Evolutionary conservation across 2,797 vertebrate species (phyloP).

Genomic region (Ceryle rudis): DNA sequence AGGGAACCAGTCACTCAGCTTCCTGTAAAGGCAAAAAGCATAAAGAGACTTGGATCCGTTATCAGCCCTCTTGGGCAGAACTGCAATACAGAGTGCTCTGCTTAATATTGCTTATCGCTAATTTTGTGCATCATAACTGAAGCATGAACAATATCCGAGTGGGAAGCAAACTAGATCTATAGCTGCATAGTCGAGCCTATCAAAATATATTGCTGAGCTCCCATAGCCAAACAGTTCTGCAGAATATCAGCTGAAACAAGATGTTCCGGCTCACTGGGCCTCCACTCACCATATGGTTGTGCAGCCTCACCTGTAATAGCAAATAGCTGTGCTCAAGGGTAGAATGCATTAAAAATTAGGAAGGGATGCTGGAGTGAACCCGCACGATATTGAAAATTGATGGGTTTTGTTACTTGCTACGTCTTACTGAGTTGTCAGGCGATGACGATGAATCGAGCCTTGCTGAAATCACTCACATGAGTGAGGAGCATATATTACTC

Average conservation of each 20-base stretch:
- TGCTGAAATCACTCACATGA: not conserved
- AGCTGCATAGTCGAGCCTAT: conserved; percentile 53
- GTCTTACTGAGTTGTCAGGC: not conserved
- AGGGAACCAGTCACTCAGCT: conserved; percentile 10
- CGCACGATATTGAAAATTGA: not conserved
- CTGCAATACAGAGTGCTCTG: conserved; percentile 13
- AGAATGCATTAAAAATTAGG: conserved; percentile 36
- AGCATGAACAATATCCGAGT: conserved; percentile 52
- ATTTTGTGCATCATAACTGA: conserved; percentile 60
- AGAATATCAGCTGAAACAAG: conserved; percentile 52
- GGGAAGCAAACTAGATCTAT: conserved; percentile 54
- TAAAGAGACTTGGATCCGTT: conserved; percentile 4
- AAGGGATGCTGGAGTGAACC: not conserved
- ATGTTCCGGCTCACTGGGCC: conserved; percentile 66
- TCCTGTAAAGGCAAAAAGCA: conserved; percentile 7
- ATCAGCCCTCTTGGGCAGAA: conserved; percentile 40
- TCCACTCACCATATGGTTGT: not conserved
- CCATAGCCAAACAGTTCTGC: conserved; percentile 30
- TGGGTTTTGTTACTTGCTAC: not conserved
- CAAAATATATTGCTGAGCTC: conserved; percentile 53
- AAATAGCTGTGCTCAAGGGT: not conserved
- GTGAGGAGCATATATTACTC: not conserved
- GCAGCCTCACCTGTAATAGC: conserved; percentile 34
- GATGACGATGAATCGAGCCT: not conserved
- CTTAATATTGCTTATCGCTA: conserved; percentile 61